phyloP scores from a whole-genome alignment of 1,140 invertebrate species.

The Propsilocerus akamusi region DNA sequence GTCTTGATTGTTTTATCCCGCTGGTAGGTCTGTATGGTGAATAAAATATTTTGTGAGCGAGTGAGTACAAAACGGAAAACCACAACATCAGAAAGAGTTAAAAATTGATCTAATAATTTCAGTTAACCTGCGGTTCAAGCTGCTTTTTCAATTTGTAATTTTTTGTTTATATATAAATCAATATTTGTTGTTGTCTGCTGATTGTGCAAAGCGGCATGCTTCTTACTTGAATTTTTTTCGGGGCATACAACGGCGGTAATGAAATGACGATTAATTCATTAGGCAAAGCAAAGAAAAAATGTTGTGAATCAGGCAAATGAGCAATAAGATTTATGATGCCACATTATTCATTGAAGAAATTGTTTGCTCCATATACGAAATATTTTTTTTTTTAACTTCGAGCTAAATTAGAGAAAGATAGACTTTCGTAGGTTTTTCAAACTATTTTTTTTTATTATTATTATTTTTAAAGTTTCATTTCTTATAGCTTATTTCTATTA shows the following conservation, averaged over 20 bases:
- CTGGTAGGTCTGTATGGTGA: too few relatives aligned
- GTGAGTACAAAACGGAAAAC: slow-evolving; percentile 4
- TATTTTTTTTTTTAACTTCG: not conserved
- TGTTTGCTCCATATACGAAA: not conserved
- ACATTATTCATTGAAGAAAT: not conserved
- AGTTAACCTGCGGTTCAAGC: slow-evolving; percentile 2
- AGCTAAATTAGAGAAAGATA: too few relatives aligned
- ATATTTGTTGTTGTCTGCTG: not conserved
- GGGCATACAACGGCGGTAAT: not conserved
- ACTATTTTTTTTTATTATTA: not conserved
- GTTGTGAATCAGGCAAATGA: not conserved
- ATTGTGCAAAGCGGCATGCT: not conserved
- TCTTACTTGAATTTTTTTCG: not conserved
- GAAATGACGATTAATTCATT: slow-evolving; percentile 1
- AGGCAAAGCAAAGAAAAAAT: not conserved
- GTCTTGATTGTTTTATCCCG: too few relatives aligned
- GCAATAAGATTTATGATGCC: not conserved
- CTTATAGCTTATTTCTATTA: not conserved
- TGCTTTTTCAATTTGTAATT: slow-evolving; percentile 1
- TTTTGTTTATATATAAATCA: slow-evolving; percentile 1
- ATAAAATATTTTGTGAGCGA: too few relatives aligned
- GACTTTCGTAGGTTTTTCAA: not conserved
- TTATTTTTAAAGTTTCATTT: not conserved
- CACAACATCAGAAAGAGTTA: not conserved
- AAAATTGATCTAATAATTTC: slow-evolving; percentile 2